These are phyloP conservation scores for Trachymyrmex septentrionalis DNA, from an alignment of 1,140 invertebrate species.

Conservation along the genomic window DNA sequence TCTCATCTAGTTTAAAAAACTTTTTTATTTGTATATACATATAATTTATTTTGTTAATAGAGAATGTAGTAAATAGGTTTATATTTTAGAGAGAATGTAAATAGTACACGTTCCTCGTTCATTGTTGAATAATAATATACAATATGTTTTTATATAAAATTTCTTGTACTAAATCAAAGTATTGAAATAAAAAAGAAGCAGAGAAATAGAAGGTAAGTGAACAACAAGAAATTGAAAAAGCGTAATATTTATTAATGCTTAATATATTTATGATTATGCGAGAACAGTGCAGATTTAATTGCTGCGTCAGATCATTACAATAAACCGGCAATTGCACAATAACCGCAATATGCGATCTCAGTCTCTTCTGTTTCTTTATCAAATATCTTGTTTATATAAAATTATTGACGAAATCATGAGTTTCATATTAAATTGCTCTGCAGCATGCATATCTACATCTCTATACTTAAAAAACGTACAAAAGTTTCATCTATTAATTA, in stretches of 20 bases:
- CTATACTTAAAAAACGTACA: constrained; percentile 35
- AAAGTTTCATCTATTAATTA: constrained; percentile 30
- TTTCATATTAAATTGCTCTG: constrained; percentile 22
- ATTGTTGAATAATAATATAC: constrained; percentile 68
- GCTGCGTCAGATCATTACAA: constrained; percentile 16
- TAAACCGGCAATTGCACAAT: constrained; percentile 11
- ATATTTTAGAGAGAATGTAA: constrained; percentile 58
- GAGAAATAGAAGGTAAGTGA: not conserved
- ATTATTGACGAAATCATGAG: not conserved
- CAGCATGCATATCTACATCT: constrained; percentile 18
- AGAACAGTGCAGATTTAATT: constrained; percentile 62
- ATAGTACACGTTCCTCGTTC: constrained; percentile 65
- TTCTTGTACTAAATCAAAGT: not conserved
- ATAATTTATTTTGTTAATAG: constrained; percentile 68
- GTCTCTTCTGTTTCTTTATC: constrained; percentile 60
- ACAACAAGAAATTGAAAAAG: constrained; percentile 42
- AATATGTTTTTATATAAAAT: constrained; percentile 48
- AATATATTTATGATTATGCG: constrained; percentile 32
- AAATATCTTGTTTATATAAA: constrained; percentile 7
- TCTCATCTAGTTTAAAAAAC: constrained; percentile 3
- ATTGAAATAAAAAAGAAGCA: not conserved
- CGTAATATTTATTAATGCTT: constrained; percentile 66
- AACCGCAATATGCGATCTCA: constrained; percentile 30
- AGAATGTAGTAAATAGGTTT: constrained; percentile 42
- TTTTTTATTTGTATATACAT: constrained; percentile 59